Base-by-base conservation (phyloP, 2,113 vertebrate genomes). In the Dicaeum eximium region DNA sequence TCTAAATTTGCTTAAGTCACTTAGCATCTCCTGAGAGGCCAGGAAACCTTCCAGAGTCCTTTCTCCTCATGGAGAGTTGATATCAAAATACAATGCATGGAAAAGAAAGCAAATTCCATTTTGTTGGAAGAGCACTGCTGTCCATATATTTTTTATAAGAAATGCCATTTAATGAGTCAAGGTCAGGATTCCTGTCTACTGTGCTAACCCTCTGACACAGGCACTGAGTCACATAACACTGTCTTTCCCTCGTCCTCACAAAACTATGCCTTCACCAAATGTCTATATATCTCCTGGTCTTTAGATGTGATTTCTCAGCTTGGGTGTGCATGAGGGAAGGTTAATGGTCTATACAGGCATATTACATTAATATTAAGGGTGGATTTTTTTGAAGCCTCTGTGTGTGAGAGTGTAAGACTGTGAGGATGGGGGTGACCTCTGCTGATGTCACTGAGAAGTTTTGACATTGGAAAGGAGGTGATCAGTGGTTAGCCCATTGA, bases 181-280 rank as follows among this genome's bases (percentile, higher is more conserved):
- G 13, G 25, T 37, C n/a, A 35, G 28, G 31, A 45, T 77, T 82
- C 18, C 58, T 77, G 38, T 33, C 51, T 78, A 42, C 33, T 79
- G 33, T 3, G 1, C 33, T 38, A 50, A 4, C 18, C 6, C 45
- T 72, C 16, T 0, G 1, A 50, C 19, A 53, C 25, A 48, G 44
- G 8, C 10, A 53, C 1, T 5, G 30, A 51, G 28, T 51, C 35
- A 14, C 7, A 9, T 9, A 35, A 6, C 15, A 14, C 7, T 8
- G 21, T 28, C 57, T 71, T 74, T 19, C 54, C 31, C 30, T 65
- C 48, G 56, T 42, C 62, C 65, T 31, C 40, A 60, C 58, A 72
- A 82, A 53, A 31, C n/a, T 37, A 1, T 33, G 3, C 7, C n/a
- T 84, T 88, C 28, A 9, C 12, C 35, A 35, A 81, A 64, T 10